phyloP scores from a whole-genome alignment of 2,888 invertebrate genomes.

The Tigriopus californicus region DNA sequence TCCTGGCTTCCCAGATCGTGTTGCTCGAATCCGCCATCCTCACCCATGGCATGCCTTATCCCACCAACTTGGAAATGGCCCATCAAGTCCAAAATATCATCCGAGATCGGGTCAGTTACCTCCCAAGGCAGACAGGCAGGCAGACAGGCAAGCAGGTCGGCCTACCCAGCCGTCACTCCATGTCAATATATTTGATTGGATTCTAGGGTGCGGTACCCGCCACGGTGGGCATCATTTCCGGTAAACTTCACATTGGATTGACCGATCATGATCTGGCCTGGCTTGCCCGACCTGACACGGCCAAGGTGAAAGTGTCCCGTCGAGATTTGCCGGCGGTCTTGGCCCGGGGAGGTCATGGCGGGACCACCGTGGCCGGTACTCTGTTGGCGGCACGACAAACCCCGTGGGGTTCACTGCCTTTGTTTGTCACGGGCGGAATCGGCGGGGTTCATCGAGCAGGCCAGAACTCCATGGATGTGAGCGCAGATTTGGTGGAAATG shows the following conservation, averaged over 20 bases:
- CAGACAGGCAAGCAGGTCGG: too few relatives aligned
- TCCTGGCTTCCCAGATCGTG: slow-evolving; percentile 36
- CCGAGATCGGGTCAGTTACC: slow-evolving; percentile 40
- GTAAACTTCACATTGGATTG: slow-evolving; percentile 61
- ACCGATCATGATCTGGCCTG: slow-evolving; percentile 40
- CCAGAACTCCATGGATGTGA: slow-evolving; percentile 70
- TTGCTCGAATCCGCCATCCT: slow-evolving; percentile 94
- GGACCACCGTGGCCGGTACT: slow-evolving; percentile 91
- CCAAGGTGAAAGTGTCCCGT: slow-evolving; percentile 51
- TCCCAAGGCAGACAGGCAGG: too few relatives aligned
- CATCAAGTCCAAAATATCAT: slow-evolving; percentile 57
- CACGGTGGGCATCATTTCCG: slow-evolving; percentile 70
- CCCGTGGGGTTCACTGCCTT: slow-evolving; percentile 34
- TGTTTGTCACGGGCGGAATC: slow-evolving; percentile 74
- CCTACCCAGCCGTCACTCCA: too few relatives aligned
- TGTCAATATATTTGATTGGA: neutral
- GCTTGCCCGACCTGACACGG: slow-evolving; percentile 37
- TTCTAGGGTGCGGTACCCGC: slow-evolving; percentile 66
- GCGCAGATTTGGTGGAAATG: slow-evolving; percentile 80
- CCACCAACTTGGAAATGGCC: slow-evolving; percentile 72
- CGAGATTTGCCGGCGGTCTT: slow-evolving; percentile 61
- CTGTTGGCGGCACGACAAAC: slow-evolving; percentile 53
- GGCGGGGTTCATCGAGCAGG: slow-evolving; percentile 89
- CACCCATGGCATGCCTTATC: slow-evolving; percentile 94
- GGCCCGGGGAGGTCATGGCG: slow-evolving; percentile 48